Base-by-base conservation (phyloP, 37 sponge, comb jelly and placozoan species). In the Oscarella lobularis region DNA sequence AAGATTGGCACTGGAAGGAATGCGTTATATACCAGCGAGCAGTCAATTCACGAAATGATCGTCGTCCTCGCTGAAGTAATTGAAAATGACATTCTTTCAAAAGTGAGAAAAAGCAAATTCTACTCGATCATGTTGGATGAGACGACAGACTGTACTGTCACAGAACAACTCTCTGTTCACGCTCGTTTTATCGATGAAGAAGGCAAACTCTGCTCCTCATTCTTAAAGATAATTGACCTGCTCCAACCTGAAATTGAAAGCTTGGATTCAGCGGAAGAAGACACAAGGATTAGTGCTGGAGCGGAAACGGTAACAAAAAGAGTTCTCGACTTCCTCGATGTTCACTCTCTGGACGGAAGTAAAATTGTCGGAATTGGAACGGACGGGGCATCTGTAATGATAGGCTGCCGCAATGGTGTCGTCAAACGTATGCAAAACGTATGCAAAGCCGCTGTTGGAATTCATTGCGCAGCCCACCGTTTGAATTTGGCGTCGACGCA, bases 311-410 rank as follows among this genome's bases (percentile, higher is more conserved):
- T 48, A 48, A 48, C 60, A 48, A 48, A 48, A 20, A 48, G 60
- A 48, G 60, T 48, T 48, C 60, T 48, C 60, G 76, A 81, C 39
- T 81, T 39, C 35, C n/a, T 81, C 4, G 68, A 67, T 33, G 76
- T 30, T 34, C 30, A 66, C 36, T 37, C 37, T 38, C 41, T 81
- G 27, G 82, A 76, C 36, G 2, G 2, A 2, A 14, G 38, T 35
- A 81, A 81, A 38, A 4, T 82, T 3, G 31, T 75, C 67, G 83
- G 83, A 38, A 82, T 82, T 40, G 83, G 83, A 3, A 82, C 83
- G 39, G 83, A 82, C 67, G 82, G 83, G 67, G 82, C 82, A 35
- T 67, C 83, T 68, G 77, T 77, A 5, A 82, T 81, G 82, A 77
- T 76, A 2, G 82, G 82, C 3, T 77, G 82, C 34, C 67, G 67